A percentile compares a stretch with the other conserved stretches of the same genome.
phyloP scores from a whole-genome alignment of 37 sponge, comb jelly and placozoan species.

The Theonella swinhoei region DNA sequence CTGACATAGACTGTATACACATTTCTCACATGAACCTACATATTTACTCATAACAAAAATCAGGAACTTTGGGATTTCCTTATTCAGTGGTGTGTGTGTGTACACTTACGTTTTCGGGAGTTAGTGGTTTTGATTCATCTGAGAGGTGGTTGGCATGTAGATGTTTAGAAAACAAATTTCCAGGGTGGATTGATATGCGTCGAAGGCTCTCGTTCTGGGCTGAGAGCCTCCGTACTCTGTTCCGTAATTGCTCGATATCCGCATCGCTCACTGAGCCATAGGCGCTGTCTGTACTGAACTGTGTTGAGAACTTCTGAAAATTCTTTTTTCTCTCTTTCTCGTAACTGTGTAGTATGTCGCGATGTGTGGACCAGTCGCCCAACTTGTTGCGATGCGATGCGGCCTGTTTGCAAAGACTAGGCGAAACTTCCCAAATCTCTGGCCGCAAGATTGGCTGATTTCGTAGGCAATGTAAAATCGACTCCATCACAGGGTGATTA shows the following conservation, averaged over 20 bases:
- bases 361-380: background rate
- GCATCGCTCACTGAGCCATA: background rate
- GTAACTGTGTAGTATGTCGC: background rate
- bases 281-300: background rate
- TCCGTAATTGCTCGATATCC: conserved; percentile 1
- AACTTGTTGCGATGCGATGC: background rate
- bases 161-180: background rate
- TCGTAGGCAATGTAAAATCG: conserved; percentile 5
- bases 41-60: too few relatives aligned
- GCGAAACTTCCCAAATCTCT: background rate
- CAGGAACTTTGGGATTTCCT: too few relatives aligned
- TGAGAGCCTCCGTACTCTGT: conserved; percentile 3
- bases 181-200: background rate
- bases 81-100: too few relatives aligned
- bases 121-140: background rate
- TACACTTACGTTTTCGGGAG: background rate
- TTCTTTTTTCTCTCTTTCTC: background rate
- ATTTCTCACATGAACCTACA: too few relatives aligned
- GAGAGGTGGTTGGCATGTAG: too few relatives aligned
- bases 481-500: conserved; percentile 6
- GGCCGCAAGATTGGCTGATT: background rate
- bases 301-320: background rate
- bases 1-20: too few relatives aligned
- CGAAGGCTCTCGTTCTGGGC: conserved; percentile 6
- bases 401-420: background rate